Base-by-base conservation (phyloP, 2,888 invertebrate genomes). In the Peribatodes rhomboidaria region DNA sequence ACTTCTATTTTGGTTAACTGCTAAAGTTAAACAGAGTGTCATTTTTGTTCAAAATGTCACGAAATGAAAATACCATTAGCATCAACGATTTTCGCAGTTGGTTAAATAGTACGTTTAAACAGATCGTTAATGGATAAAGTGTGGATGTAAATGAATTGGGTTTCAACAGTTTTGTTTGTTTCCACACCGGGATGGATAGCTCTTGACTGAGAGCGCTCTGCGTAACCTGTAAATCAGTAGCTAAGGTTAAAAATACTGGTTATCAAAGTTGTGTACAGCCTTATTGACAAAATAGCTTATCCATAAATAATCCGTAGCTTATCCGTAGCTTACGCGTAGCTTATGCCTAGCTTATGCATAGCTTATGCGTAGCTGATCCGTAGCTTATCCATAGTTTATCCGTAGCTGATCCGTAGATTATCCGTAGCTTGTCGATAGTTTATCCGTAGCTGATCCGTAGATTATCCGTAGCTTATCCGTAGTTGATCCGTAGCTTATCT, bases 71-170 rank as follows among this genome's bases (percentile, higher is more conserved):
- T n/a, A n/a, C 44, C 33, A 55, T 55, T 55, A 46, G 33, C 42
- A 27, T 54, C 13, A 56, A 35, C 37, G 13, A 33, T 47, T 55
- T 57, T 68, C 42, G 16, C 55, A 47, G n/a, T 49, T 63, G 59
- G 62, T 73, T 71, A 74, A 80, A 79, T 72, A 69, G 71, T 74
- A 69, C 71, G 68, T 72, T 78, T 75, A 76, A 78, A 80, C 75
- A 75, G 75, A 75, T 81, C 74, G 77, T 80, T 79, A 81, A 76
- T 73, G 78, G 72, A 79, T 78, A 74, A 77, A 81, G 78, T 76
- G 78, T 70, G 75, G 75, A 78, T 81, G 81, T 79, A 80, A 85
- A 85, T 85, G 80, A 82, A 83, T 81, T 80, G 80, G 77, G 75
- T 81, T 80, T 78, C 75, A 74, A 75, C 75, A 77, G 76, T 79